Conservation (phyloP, 2,797 vertebrate genomes). For the Acrocephalus scirpaceus region DNA sequence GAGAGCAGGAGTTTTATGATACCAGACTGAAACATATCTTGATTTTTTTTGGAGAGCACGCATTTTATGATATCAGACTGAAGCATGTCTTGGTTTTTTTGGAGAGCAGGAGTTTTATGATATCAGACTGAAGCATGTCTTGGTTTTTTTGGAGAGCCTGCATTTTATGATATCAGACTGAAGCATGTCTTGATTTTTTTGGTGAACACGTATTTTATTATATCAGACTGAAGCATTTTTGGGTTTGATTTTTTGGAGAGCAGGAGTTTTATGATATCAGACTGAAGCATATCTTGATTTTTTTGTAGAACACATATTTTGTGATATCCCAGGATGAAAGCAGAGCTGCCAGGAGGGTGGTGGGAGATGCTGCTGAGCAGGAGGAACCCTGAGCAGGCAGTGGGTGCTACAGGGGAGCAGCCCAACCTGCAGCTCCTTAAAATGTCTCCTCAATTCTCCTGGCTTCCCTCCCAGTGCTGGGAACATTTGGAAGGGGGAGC, state of each 20-base stretch:
- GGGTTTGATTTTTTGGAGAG: too few species aligned
- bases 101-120: too few species aligned
- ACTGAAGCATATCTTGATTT: background rate
- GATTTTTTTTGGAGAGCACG: too few species aligned
- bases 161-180: too few species aligned
- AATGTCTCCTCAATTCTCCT: background rate
- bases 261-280: background rate
- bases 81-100: too few species aligned
- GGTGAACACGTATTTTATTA: too few species aligned
- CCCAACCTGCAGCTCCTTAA: background rate
- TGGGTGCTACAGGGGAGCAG: background rate
- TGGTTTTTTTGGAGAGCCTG: too few species aligned
- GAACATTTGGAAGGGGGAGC: constrained; percentile 43
- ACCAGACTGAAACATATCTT: too few species aligned
- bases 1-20: background rate
- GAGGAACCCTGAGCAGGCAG: accelerated
- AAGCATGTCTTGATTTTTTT: too few species aligned
- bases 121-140: too few species aligned
- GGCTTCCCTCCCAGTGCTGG: background rate
- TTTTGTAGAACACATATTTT: background rate
- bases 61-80: too few species aligned
- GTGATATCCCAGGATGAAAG: background rate
- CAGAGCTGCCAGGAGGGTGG: background rate
- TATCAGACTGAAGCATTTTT: too few species aligned
- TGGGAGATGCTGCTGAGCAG: background rate